Percentiles rank a stretch among this genome's conserved stretches.
Conservation (phyloP, 2,888 invertebrate species). For the Drosophila lacicola region DNA sequence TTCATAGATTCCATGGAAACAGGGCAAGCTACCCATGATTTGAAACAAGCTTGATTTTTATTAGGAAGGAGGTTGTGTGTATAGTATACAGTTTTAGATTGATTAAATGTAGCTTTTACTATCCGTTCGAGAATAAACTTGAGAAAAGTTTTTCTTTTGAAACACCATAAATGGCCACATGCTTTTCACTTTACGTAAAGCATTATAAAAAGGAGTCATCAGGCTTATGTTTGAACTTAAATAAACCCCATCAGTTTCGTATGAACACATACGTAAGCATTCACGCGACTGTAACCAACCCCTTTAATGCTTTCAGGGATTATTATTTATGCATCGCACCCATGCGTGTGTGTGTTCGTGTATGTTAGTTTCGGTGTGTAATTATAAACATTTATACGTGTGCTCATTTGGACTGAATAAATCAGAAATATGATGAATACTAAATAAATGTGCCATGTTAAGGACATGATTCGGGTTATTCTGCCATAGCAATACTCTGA, state of each 20-base stretch:
- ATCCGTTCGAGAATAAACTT: not conserved
- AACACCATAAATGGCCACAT: not conserved
- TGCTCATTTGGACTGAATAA: conserved; percentile 77
- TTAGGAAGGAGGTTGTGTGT: too few relatives aligned
- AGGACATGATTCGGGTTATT: conserved; percentile 28
- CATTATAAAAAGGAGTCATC: conserved; percentile 22
- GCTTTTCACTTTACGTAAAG: conserved; percentile 1
- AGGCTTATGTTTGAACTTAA: conserved; percentile 53
- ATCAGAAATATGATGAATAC: conserved; percentile 78
- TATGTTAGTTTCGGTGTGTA: conserved; percentile 54
- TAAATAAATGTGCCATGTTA: conserved; percentile 63
- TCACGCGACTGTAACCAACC: conserved; percentile 35
- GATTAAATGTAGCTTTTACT: too few relatives aligned
- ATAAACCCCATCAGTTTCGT: conserved; percentile 48
- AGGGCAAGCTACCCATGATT: too few relatives aligned
- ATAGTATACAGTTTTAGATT: too few relatives aligned
- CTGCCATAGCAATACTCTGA: conserved; percentile 48
- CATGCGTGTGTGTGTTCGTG: conserved; percentile 18
- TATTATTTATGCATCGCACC: conserved; percentile 23
- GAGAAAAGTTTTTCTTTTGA: not conserved
- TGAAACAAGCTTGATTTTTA: too few relatives aligned
- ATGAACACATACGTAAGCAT: conserved; percentile 51
- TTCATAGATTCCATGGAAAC: too few relatives aligned
- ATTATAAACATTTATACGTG: conserved; percentile 78
- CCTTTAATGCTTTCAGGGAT: conserved; percentile 21